Base-by-base conservation (phyloP, 1,140 invertebrate genomes). In the Papilio glaucus region DNA sequence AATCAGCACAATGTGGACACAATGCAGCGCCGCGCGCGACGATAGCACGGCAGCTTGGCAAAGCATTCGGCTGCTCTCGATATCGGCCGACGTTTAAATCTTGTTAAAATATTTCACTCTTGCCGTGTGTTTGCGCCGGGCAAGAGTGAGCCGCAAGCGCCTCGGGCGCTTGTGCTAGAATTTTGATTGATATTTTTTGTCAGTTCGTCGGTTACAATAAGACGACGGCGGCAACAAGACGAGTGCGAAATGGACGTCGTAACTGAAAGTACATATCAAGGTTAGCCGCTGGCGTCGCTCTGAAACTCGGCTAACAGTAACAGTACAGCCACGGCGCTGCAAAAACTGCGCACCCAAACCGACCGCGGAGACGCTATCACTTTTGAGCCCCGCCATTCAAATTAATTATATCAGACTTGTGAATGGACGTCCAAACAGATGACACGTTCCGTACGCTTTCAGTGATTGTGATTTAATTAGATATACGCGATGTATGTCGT, bases 131-230 rank as follows among this genome's bases (percentile, higher is more conserved):
- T 80, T 78, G 73, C 76, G 67, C 81, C 83, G 76, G 69, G 76
- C 81, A 87, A 86, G 83, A 82, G 80, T 79, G 78, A 81, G 83
- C 76, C n/a, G 74, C 81, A 77, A 82, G 65, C 77, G 91, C 89
- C 87, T 78, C 85, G 79, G 88, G 90, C 91, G 79, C 84, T 87
- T 93, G 91, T 88, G 85, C 91, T 90, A 93, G 89, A 93, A 91
- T 91, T 91, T 92, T 93, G 91, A 93, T 93, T 93, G 90, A 92
- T 93, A 93, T 93, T 93, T 93, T 93, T 93, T 93, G 88, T 92
- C 82, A 87, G 85, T 81, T 83, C 86, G 85, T 90, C 85, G 85
- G 85, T 82, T 87, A 92, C 89, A 91, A 93, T 90, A 87, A 93
- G 86, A 90, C 87, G 89, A 92, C 82, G 86, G 83, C 80, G 82